Evolutionary conservation across 2,888 invertebrate genomes (phyloP).

Genomic region (Heliothis peltigera): DNA sequence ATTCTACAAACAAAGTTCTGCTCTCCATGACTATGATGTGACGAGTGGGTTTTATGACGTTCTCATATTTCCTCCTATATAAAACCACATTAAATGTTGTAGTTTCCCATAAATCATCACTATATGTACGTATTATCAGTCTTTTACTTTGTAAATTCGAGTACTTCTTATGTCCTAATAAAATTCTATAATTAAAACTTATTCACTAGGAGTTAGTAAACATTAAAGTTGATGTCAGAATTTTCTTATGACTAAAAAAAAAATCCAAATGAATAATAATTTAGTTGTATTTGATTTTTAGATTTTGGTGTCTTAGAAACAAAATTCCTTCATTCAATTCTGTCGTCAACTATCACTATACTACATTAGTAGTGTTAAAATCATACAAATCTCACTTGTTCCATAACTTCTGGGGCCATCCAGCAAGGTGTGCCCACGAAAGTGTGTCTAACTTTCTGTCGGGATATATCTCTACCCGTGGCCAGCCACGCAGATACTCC

Average conservation of each 20-base stretch:
- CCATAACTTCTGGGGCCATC: constrained; percentile 99
- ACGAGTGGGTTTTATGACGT: constrained; percentile 13
- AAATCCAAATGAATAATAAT: too few species aligned
- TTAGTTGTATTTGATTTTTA: too few species aligned
- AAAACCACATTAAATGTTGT: too few species aligned
- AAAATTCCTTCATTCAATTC: not conserved
- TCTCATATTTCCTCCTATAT: not conserved
- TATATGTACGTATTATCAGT: not conserved
- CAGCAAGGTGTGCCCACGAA: constrained; percentile 99
- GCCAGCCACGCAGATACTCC: constrained; percentile 99
- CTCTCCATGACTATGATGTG: constrained; percentile 7
- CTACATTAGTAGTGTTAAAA: constrained; percentile 44
- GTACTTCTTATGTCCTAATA: too few species aligned
- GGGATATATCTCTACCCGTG: constrained; percentile 97
- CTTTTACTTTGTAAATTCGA: too few species aligned
- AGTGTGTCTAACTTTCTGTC: constrained; percentile 98
- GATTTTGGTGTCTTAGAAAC: too few species aligned
- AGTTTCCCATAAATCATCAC: not conserved
- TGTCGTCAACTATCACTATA: constrained; percentile 8
- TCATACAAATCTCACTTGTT: constrained; percentile 92
- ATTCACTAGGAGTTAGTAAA: constrained; percentile 31
- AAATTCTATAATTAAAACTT: not conserved
- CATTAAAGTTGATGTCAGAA: not conserved
- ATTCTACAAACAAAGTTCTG: constrained; percentile 25
- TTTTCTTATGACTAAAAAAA: not conserved